Evolutionary conservation across 2,113 vertebrate species (phyloP).

Genomic region (Python bivittatus): DNA sequence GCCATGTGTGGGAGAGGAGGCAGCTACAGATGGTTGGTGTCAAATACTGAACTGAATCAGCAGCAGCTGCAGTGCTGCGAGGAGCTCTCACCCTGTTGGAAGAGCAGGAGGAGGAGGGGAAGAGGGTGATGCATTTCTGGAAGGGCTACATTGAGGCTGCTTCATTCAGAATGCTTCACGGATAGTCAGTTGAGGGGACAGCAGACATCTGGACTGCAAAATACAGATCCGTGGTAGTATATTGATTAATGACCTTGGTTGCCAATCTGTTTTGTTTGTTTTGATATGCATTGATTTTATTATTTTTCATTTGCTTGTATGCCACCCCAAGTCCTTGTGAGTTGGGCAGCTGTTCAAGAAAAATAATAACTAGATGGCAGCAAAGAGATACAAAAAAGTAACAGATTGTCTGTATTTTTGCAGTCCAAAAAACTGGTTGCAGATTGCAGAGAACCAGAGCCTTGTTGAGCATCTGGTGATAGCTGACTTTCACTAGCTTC

Average conservation of each 20-base stretch:
- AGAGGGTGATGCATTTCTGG: fast-evolving
- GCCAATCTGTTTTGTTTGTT: background rate
- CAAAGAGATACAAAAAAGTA: background rate
- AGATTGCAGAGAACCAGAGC: background rate
- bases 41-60: background rate
- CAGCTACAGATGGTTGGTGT: background rate
- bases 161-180: background rate
- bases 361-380: background rate
- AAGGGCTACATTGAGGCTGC: background rate
- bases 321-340: background rate
- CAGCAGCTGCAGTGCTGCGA: fast-evolving
- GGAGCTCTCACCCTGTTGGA: background rate
- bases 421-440: background rate
- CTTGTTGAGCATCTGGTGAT: background rate
- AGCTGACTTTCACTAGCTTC: background rate
- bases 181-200: background rate
- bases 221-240: background rate
- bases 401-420: background rate
- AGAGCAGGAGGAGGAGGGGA: fast-evolving
- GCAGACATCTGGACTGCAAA: background rate
- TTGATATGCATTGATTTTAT: background rate
- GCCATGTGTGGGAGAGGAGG: background rate
- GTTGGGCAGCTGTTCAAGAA: background rate
- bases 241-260: background rate
- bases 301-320: background rate